phyloP scores from a whole-genome alignment of 2,888 invertebrate genomes.

The Craniophora ligustri region DNA sequence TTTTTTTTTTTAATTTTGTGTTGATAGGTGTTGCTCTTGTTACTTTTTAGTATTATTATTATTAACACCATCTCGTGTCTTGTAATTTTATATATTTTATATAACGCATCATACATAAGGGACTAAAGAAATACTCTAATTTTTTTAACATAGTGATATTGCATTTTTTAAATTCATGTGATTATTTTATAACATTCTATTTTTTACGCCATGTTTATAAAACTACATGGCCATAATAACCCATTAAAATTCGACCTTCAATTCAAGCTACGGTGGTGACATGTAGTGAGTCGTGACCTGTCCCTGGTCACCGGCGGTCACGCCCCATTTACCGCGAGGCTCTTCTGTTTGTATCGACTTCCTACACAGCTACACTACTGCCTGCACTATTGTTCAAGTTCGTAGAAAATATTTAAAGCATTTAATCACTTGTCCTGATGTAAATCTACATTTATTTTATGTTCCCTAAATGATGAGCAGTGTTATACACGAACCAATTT shows the following conservation, averaged over 20 bases:
- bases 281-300: constrained; percentile 75
- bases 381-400: constrained; percentile 64
- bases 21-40: too few relatives aligned
- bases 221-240: constrained; percentile 21
- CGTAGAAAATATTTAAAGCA: constrained; percentile 56
- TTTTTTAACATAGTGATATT: too few relatives aligned
- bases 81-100: too few relatives aligned
- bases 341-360: constrained; percentile 62
- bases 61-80: too few relatives aligned
- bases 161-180: constrained; percentile 2
- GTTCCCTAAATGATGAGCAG: constrained; percentile 2
- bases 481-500: neutral
- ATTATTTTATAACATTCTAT: constrained; percentile 11
- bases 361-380: constrained; percentile 55
- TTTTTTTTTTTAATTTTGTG: neutral
- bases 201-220: constrained; percentile 20
- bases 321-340: constrained; percentile 78
- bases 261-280: constrained; percentile 45
- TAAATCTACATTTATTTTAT: constrained; percentile 46
- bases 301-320: constrained; percentile 73
- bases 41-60: too few relatives aligned
- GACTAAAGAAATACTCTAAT: too few relatives aligned
- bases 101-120: too few relatives aligned
- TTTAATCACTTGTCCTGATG: constrained; percentile 54
- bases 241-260: constrained; percentile 45